Conservation (phyloP, 2,797 vertebrate species). For the Aselliscus stoliczkanus region DNA sequence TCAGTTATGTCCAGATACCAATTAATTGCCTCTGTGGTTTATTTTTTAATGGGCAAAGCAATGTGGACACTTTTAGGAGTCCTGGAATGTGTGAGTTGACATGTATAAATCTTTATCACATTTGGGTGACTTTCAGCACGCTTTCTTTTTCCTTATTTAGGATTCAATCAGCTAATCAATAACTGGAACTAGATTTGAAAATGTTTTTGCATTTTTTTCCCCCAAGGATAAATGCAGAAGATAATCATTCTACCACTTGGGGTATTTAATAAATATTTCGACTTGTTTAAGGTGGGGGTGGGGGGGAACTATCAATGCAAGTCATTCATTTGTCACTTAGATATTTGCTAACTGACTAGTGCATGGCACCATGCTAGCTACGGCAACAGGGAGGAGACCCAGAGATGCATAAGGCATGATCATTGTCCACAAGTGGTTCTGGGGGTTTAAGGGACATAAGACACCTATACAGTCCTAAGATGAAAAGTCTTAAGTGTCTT, state of each 20-base stretch:
- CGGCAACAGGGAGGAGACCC: neutral
- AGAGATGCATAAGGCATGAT: neutral
- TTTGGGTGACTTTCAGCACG: neutral
- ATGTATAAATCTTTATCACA: neutral
- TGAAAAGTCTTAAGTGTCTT: slow-evolving; percentile 53
- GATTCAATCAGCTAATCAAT: neutral
- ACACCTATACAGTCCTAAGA: neutral
- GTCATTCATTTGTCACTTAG: neutral
- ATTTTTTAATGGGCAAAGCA: neutral
- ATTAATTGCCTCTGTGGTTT: neutral
- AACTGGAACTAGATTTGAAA: neutral
- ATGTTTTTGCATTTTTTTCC: neutral
- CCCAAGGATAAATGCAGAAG: neutral
- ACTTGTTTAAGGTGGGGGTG: neutral
- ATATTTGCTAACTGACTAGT: neutral
- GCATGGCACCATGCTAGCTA: neutral
- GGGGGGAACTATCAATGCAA: neutral
- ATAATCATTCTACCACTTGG: neutral
- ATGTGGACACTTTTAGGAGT: neutral
- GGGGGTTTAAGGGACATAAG: slow-evolving; percentile 19
- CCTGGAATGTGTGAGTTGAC: neutral
- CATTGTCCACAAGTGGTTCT: neutral
- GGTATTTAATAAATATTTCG: slow-evolving; percentile 19
- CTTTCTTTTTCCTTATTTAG: neutral
- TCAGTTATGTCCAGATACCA: neutral